These are phyloP conservation scores for Argopecten irradians DNA, from an alignment of 1,140 invertebrate genomes.

Conservation along the genomic window DNA sequence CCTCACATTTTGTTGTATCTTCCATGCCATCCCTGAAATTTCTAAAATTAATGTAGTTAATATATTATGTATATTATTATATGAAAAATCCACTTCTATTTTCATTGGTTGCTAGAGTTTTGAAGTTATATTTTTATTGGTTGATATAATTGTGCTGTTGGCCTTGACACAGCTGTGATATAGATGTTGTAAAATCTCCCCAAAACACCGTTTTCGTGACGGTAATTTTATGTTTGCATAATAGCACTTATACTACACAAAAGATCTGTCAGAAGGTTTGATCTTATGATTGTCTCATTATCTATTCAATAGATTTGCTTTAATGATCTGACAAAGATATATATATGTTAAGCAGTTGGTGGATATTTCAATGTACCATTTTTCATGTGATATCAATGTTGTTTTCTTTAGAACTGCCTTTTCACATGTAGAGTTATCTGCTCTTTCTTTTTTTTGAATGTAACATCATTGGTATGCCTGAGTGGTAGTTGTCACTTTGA, in stretches of 20 bases:
- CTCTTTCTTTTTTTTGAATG: too few relatives aligned
- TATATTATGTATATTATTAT: neutral
- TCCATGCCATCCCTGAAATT: slow-evolving; percentile 7
- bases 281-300: neutral
- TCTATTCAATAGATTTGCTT: neutral
- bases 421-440: too few relatives aligned
- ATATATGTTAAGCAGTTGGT: neutral
- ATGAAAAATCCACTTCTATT: slow-evolving; percentile 16
- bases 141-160: slow-evolving; percentile 9
- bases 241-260: neutral
- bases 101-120: slow-evolving; percentile 22
- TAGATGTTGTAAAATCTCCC: neutral
- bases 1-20: slow-evolving; percentile 8
- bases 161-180: slow-evolving; percentile 20
- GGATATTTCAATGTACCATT: neutral
- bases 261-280: neutral
- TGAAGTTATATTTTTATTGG: neutral
- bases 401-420: too few relatives aligned
- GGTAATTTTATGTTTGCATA: neutral
- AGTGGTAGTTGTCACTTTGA: too few relatives aligned
- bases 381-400: neutral
- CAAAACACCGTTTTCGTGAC: neutral
- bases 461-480: too few relatives aligned
- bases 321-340: slow-evolving; percentile 1
- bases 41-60: neutral